Conservation (phyloP, 1,140 invertebrate species). For the Macrosteles quadrilineatus region DNA sequence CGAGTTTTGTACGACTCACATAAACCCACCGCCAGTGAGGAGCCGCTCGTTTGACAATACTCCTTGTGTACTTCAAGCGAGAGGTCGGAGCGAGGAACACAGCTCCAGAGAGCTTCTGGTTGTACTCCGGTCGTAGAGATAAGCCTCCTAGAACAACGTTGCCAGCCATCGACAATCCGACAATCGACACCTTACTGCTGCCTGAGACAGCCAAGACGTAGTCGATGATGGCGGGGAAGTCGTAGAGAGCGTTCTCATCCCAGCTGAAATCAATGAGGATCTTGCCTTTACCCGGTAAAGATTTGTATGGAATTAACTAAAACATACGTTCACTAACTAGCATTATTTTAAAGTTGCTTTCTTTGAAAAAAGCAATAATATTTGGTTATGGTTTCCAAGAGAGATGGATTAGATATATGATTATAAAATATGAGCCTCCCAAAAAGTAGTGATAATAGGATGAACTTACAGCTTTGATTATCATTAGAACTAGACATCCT, state of each 20-base stretch:
- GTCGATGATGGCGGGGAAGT: constrained; percentile 14
- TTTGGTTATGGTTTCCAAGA: too few relatives aligned
- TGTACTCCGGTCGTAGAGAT: background rate
- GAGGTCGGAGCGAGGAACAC: background rate
- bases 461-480: too few relatives aligned
- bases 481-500: too few relatives aligned
- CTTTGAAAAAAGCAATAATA: too few relatives aligned
- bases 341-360: too few relatives aligned
- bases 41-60: background rate
- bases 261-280: background rate
- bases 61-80: background rate
- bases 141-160: constrained; percentile 6
- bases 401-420: too few relatives aligned
- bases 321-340: too few relatives aligned
- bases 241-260: constrained; percentile 12
- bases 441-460: too few relatives aligned
- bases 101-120: background rate
- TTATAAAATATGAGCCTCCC: too few relatives aligned
- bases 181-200: background rate
- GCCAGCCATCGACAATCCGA: constrained; percentile 8
- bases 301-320: too few relatives aligned
- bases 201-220: background rate
- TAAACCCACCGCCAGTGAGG: constrained; percentile 1
- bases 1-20: too few relatives aligned
- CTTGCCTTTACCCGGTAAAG: too few relatives aligned